phyloP scores from a whole-genome alignment of 1,140 invertebrate genomes.

The Bombus consobrinus region DNA sequence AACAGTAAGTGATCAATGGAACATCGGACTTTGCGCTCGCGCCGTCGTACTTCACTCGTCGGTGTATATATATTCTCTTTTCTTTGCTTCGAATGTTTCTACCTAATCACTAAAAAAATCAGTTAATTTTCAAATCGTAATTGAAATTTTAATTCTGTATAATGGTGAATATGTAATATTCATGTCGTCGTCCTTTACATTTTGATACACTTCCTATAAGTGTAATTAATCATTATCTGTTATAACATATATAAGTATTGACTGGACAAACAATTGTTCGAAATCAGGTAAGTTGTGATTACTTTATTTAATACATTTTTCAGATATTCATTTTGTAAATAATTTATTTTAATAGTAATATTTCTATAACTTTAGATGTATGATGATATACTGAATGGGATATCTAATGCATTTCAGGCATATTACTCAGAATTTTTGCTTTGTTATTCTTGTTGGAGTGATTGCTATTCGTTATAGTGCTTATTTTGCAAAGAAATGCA shows the following conservation, averaged over 20 bases:
- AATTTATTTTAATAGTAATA: background rate
- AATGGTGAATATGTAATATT: constrained; percentile 27
- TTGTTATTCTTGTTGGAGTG: background rate
- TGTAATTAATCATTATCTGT: constrained; percentile 34
- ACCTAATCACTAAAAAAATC: constrained; percentile 20
- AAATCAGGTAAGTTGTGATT: constrained; percentile 36
- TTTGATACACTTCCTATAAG: constrained; percentile 9
- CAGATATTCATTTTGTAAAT: background rate
- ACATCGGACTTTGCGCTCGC: constrained; percentile 55
- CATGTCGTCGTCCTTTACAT: background rate
- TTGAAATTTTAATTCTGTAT: background rate
- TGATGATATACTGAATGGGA: background rate
- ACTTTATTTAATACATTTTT: constrained; percentile 36
- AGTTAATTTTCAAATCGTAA: background rate
- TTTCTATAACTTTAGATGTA: background rate
- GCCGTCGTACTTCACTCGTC: constrained; percentile 22
- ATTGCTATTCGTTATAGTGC: background rate
- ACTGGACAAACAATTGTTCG: constrained; percentile 17
- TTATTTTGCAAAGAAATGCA: background rate
- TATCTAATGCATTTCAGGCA: background rate
- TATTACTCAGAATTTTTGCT: background rate
- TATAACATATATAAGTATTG: constrained; percentile 23
- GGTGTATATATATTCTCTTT: constrained; percentile 4
- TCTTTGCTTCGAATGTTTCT: constrained; percentile 39
- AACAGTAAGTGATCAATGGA: constrained; percentile 59